phyloP scores from a whole-genome alignment of 2,113 vertebrate genomes.

The Cyprinodon tularosa region DNA sequence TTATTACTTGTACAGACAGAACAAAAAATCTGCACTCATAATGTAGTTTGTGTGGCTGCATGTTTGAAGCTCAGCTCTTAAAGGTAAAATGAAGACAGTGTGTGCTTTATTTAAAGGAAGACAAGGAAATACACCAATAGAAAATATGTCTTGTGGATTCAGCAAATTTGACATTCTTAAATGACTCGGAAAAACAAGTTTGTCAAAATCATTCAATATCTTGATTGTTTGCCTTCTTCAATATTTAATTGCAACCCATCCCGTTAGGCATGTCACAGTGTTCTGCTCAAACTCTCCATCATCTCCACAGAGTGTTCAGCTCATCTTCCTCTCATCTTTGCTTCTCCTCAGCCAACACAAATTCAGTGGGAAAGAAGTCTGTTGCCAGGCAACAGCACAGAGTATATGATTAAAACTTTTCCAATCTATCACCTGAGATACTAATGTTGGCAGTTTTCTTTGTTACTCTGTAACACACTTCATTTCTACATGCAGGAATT shows the following conservation, averaged over 20 bases:
- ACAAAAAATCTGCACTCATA: conserved; percentile 31
- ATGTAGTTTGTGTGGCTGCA: conserved; percentile 26
- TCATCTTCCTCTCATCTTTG: conserved; percentile 59
- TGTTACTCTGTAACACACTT: conserved; percentile 61
- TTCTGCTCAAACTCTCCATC: conserved; percentile 13
- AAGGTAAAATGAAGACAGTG: conserved; percentile 24
- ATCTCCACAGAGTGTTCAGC: conserved; percentile 23
- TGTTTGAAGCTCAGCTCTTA: conserved; percentile 17
- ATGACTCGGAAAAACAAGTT: background rate
- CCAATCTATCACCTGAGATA: conserved; percentile 76
- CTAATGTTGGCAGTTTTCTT: conserved; percentile 62
- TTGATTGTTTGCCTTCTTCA: conserved; percentile 4
- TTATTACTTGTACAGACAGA: conserved; percentile 44
- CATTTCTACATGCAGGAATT: conserved; percentile 21
- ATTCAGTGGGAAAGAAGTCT: conserved; percentile 59
- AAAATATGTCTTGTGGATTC: conserved; percentile 2
- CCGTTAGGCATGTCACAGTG: conserved; percentile 12
- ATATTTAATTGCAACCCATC: conserved; percentile 35
- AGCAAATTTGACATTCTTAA: background rate
- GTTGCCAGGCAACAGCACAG: conserved; percentile 76
- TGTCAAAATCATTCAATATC: background rate
- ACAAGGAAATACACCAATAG: background rate
- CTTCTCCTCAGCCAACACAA: conserved; percentile 59
- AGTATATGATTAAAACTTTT: conserved; percentile 80
- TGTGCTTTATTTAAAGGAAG: background rate